Conservation (phyloP, 2,797 vertebrate species). For the Vultur gryphus region DNA sequence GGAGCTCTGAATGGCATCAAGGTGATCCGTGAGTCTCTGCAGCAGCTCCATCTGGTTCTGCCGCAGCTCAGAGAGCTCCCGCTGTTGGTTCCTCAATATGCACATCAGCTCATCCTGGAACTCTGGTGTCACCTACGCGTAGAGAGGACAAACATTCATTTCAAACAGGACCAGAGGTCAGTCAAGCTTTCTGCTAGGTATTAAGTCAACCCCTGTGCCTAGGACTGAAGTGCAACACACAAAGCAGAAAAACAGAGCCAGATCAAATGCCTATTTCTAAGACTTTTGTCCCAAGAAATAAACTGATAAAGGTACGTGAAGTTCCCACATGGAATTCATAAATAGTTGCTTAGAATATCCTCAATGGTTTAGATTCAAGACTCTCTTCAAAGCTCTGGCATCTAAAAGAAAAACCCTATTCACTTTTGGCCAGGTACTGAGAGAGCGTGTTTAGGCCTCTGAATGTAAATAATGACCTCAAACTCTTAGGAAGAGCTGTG, state of each 20-base stretch:
- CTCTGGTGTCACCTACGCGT: constrained; percentile 73
- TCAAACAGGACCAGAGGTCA: neutral
- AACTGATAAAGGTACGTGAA: neutral
- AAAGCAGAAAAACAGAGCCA: neutral
- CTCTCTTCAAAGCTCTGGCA: neutral
- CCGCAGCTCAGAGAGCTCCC: constrained; percentile 85
- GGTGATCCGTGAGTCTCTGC: constrained; percentile 80
- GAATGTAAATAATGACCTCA: neutral
- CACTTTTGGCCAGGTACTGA: neutral
- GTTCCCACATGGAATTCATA: neutral
- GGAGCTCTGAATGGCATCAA: constrained; percentile 85
- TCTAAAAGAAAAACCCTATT: neutral
- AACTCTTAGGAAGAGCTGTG: neutral
- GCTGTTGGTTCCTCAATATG: constrained; percentile 89
- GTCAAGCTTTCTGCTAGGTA: neutral
- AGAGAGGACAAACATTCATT: neutral
- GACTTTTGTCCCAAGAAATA: neutral
- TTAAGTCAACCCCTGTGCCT: neutral
- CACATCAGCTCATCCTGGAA: constrained; percentile 88
- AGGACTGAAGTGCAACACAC: neutral
- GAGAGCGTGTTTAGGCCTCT: neutral
- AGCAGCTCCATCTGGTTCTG: constrained; percentile 87
- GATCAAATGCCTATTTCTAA: neutral
- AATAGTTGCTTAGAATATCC: neutral
- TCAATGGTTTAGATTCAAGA: neutral